phyloP scores from a whole-genome alignment of 2,113 vertebrate genomes.

The Epinephelus moara region DNA sequence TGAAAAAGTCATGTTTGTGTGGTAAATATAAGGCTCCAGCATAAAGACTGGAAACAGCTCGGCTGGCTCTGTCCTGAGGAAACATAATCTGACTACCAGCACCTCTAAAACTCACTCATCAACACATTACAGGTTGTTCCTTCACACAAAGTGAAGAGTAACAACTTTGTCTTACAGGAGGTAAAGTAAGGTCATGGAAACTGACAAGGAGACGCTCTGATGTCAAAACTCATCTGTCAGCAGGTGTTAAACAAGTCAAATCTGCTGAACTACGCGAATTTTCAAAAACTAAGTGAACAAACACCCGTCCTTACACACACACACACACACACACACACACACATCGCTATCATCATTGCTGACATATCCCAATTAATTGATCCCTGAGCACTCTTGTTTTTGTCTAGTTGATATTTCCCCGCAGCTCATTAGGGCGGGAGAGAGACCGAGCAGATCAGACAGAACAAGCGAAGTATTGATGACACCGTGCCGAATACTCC shows the following conservation, averaged over 20 bases:
- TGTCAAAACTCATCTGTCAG: constrained; percentile 14
- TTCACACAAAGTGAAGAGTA: not conserved
- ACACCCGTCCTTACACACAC: constrained; percentile 15
- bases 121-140: not conserved
- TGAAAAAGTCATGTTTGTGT: too few species aligned
- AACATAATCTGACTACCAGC: too few species aligned
- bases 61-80: too few species aligned
- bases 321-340: constrained; percentile 25
- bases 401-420: constrained; percentile 53
- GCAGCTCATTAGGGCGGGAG: constrained; percentile 51
- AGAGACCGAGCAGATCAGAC: constrained; percentile 27
- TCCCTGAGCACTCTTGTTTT: constrained; percentile 73
- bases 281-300: constrained; percentile 3
- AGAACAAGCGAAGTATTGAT: constrained; percentile 44
- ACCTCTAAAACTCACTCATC: not conserved
- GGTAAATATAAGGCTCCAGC: too few species aligned
- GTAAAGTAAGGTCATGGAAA: not conserved
- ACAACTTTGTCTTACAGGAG: not conserved
- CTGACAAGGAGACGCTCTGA: not conserved
- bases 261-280: constrained; percentile 38
- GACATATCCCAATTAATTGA: constrained; percentile 72
- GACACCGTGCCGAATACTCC: constrained; percentile 33
- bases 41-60: too few species aligned
- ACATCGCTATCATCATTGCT: constrained; percentile 37
- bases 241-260: constrained; percentile 10